Percentiles rank a stretch among this genome's conserved stretches.
Conservation (phyloP, 2,888 invertebrate genomes). For the Apomyelois bistriatella region DNA sequence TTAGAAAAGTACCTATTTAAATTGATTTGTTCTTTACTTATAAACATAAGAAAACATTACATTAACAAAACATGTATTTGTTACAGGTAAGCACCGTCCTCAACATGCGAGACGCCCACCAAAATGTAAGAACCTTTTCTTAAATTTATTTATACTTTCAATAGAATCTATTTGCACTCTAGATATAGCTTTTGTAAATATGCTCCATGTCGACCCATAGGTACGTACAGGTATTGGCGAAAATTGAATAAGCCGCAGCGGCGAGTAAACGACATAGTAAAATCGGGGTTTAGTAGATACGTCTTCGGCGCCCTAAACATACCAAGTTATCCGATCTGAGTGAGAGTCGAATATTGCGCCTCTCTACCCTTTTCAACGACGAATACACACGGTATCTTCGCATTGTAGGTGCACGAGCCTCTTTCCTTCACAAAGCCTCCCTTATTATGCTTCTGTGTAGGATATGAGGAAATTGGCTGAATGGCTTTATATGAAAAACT, state of each 20-base stretch:
- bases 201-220: slow-evolving; percentile 19
- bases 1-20: not conserved
- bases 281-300: slow-evolving; percentile 52
- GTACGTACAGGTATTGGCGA: slow-evolving; percentile 35
- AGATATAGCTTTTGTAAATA: not conserved
- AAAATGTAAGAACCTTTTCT: slow-evolving; percentile 13
- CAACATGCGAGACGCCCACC: slow-evolving; percentile 13
- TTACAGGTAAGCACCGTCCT: slow-evolving; percentile 35
- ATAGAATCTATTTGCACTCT: slow-evolving; percentile 1
- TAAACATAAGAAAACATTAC: too few relatives aligned
- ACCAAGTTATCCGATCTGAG: slow-evolving; percentile 51
- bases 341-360: slow-evolving; percentile 56
- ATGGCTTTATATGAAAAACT: slow-evolving; percentile 78
- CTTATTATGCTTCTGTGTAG: slow-evolving; percentile 75
- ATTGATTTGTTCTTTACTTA: not conserved
- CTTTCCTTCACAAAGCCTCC: slow-evolving; percentile 73
- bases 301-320: slow-evolving; percentile 55
- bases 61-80: slow-evolving; percentile 19
- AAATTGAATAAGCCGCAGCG: slow-evolving; percentile 42
- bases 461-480: slow-evolving; percentile 78
- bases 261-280: slow-evolving; percentile 42
- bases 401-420: slow-evolving; percentile 71
- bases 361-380: slow-evolving; percentile 50
- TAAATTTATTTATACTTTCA: not conserved
- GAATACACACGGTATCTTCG: slow-evolving; percentile 56